Conservation (phyloP, 2,888 invertebrate species). For the Thereva unica region DNA sequence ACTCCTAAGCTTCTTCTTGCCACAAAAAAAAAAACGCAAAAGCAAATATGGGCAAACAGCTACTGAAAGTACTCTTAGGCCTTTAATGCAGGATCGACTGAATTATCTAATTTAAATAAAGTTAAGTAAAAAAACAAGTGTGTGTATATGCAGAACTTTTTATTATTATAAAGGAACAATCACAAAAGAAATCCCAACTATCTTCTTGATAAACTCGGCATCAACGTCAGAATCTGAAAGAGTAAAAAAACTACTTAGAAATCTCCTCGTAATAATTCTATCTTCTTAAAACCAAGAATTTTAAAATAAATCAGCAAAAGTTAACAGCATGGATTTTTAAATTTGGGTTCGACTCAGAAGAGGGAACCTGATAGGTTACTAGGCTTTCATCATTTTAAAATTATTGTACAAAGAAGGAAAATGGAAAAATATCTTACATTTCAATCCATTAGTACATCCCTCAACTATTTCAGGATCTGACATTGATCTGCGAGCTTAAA, state of each 20-base stretch:
- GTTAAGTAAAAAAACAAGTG: background rate
- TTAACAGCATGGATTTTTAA: slow-evolving; percentile 41
- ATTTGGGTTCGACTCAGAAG: slow-evolving; percentile 45
- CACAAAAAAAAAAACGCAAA: too few relatives aligned
- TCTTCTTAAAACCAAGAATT: background rate
- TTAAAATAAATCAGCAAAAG: slow-evolving; percentile 13
- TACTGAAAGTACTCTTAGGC: too few relatives aligned
- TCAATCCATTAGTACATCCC: too few relatives aligned
- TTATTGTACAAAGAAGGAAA: background rate
- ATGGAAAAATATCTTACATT: too few relatives aligned
- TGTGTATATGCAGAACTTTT: background rate
- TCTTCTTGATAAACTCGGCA: background rate
- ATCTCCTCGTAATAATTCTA: background rate
- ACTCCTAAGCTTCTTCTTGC: too few relatives aligned
- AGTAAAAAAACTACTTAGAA: background rate
- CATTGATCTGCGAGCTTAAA: background rate
- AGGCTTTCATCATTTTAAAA: slow-evolving; percentile 45
- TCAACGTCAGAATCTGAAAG: background rate
- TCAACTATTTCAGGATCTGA: background rate
- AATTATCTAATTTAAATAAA: too few relatives aligned
- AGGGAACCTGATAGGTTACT: slow-evolving; percentile 44
- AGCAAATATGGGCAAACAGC: too few relatives aligned
- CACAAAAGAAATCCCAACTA: background rate
- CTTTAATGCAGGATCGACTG: too few relatives aligned
- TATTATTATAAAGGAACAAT: background rate